A percentile compares a stretch with the other conserved stretches of the same genome.
Evolutionary conservation across 2,797 vertebrate species (phyloP).

Genomic region (Lepidocolaptes lacrymiger): DNA sequence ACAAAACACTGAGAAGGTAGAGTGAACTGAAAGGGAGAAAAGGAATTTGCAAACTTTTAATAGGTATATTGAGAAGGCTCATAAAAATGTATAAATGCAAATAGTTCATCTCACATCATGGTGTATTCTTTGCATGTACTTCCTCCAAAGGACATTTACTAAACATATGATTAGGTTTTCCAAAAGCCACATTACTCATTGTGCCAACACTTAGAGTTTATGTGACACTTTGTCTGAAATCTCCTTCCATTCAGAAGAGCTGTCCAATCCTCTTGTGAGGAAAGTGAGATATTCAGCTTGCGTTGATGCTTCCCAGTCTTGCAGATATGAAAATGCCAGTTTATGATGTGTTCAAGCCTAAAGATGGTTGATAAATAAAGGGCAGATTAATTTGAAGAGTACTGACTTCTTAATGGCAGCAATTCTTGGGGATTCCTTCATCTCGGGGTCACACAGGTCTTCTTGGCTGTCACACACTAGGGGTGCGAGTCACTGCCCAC

Average conservation of each 20-base stretch:
- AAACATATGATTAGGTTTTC: not conserved
- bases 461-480: not conserved
- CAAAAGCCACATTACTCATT: not conserved
- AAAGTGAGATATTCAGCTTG: not conserved
- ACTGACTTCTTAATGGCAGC: not conserved
- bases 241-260: not conserved
- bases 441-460: not conserved
- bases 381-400: not conserved
- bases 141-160: not conserved
- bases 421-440: not conserved
- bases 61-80: not conserved
- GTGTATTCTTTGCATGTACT: not conserved
- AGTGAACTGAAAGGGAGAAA: not conserved
- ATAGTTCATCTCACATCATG: not conserved
- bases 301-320: not conserved
- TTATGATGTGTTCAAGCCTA: not conserved
- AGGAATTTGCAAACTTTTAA: not conserved
- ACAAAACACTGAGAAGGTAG: not conserved
- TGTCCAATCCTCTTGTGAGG: not conserved
- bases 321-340: not conserved
- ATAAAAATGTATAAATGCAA: not conserved
- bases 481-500: not conserved
- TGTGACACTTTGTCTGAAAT: not conserved
- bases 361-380: not conserved
- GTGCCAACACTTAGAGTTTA: not conserved